Evolutionary conservation across 1,140 invertebrate genomes (phyloP), one percentile per base, ranked within the genome.

Genomic region (Epicauta chinensis): DNA sequence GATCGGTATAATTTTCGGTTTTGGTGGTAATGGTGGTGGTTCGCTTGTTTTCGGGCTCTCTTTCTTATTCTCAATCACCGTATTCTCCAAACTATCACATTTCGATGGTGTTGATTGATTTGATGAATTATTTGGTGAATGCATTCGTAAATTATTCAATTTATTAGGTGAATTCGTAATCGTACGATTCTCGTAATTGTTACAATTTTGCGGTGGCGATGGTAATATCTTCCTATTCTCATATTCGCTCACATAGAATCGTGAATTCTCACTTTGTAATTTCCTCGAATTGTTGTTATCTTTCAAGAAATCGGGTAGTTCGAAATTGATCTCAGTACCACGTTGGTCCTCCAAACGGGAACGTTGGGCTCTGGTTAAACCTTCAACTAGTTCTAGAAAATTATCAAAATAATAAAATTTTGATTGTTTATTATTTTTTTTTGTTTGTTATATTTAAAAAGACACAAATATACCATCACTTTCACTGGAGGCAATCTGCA

Each of bases 261-360:
- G 30, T 11, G 40, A 11, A 10, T 14, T 44, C 37, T 5, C 68
- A 64, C 12, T 37, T 44, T 17, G 23, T 23, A 23, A 23, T 23
- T 23, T 23, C 7, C 23, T 23, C 7, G 23, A 23, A 51, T 71
- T 70, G 51, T 74, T 72, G 59, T 75, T 75, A 50, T 77, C 81
- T 71, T 86, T 86, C 12, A 89, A 70, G 69, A 90, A 89, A 59
- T 89, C 87, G 2, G 87, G 86, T 39, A 89, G 69, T 71, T 89
- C 84, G 60, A 84, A 86, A 66, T 88, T 88, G 1, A 88, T 87
- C 72, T 87, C 83, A 0, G 84, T 88, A 35, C 87, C 87, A 56
- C 88, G 74, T 70, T 91, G 87, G 68, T 91, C 88, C 67, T 91
- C 87, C 36, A 91, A 68, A 15, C 87, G 74, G 40, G 79, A 79